Evolutionary conservation across 2,888 invertebrate species (phyloP), one percentile per base, ranked within the genome.

Genomic region (Lottia scabra): DNA sequence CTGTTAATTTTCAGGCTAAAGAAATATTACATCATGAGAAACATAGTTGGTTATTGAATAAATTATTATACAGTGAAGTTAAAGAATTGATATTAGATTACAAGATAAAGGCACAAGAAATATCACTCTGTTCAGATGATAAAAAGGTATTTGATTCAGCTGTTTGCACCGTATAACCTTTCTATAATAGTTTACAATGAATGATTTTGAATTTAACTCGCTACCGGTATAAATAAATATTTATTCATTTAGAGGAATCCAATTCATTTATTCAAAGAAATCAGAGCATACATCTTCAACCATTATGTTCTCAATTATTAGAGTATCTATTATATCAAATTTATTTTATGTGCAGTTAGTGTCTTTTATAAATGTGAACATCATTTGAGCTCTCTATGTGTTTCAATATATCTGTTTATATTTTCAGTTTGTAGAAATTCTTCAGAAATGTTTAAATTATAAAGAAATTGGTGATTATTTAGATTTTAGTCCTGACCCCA

Each of bases 391-490:
- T 38, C 10, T 5, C 1, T 1, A 38, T 38, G 10, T 38, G 10
- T 1, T 8, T 38, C 5, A 38, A 38, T 10, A 8, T 38, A 8
- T 38, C 38, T 8, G 10, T 10, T 38, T 38, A 6, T 62, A 5
- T 46, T 75, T 71, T 65, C 74, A 87, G 87, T 86, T 86, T 72
- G 80, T 83, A 70, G 81, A 83, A 68, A 81, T 83, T 15, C 78
- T 87, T 26, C 81, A 82, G 56, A 82, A 86, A 64, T 81, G 83
- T 71, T 70, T 88, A 67, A 84, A 84, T 13, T 75, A 77, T 48
- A 82, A 84, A 19, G 86, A 87, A 73, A 79, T 85, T 44, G 79
- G 78, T 0, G 84, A 87, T 73, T 87, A 84, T 70, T 72, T 88
- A 48, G 76, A 84, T 65, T 85, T 83, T 71, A 79, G 80, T 46